These are phyloP conservation scores for Helicorthomorpha holstii DNA, from an alignment of 1,140 invertebrate genomes.

Conservation along the genomic window DNA sequence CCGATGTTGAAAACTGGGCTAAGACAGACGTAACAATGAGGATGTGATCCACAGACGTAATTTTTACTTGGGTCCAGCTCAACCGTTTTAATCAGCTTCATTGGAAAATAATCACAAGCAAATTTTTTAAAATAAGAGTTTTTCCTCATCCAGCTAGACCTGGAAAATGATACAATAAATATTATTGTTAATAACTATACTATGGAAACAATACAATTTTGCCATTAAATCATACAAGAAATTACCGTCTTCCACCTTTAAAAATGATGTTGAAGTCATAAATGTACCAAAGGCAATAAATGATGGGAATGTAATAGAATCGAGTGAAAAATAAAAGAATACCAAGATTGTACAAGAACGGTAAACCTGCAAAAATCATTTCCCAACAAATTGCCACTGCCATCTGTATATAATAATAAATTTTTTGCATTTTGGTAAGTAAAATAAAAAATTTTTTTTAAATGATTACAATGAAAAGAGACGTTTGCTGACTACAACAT, in stretches of 20 bases:
- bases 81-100: constrained; percentile 27
- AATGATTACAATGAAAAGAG: too few relatives aligned
- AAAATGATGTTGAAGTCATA: constrained; percentile 41
- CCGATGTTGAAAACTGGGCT: neutral
- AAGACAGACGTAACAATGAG: constrained; percentile 22
- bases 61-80: constrained; percentile 28
- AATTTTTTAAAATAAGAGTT: neutral
- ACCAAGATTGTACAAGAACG: constrained; percentile 22
- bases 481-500: too few relatives aligned
- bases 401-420: too few relatives aligned
- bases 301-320: constrained; percentile 28
- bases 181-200: too few relatives aligned
- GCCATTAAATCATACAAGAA: too few relatives aligned
- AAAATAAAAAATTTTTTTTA: too few relatives aligned
- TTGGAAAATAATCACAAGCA: constrained; percentile 25
- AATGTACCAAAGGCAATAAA: constrained; percentile 50
- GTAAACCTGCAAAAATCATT: constrained; percentile 40
- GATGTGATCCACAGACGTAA: constrained; percentile 30
- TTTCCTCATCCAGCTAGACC: neutral
- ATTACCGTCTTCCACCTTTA: constrained; percentile 43
- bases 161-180: neutral
- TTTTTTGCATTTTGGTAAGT: too few relatives aligned
- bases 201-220: neutral
- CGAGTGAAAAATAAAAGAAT: constrained; percentile 30
- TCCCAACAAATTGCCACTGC: too few relatives aligned